Evolutionary conservation across 2,113 vertebrate genomes (phyloP).

Genomic region (Misgurnus mizolepis): DNA sequence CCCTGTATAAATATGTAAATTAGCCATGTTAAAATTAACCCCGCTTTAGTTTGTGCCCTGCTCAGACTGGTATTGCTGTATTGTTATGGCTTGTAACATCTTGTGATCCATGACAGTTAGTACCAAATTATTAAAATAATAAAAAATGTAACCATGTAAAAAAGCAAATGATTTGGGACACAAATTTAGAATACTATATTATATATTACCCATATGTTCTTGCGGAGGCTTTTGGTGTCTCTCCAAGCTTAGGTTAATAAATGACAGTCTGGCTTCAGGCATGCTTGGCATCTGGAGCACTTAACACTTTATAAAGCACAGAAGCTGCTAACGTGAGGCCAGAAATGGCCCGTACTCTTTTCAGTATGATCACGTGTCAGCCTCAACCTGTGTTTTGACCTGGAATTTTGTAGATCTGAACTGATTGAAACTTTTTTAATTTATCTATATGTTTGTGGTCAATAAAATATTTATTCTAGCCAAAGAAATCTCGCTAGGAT

Average conservation of each 20-base stretch:
- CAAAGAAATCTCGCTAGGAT: background rate
- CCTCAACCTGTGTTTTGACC: background rate
- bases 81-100: no score
- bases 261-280: slow-evolving; percentile 63
- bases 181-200: no score
- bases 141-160: no score
- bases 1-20: no score
- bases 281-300: slow-evolving; percentile 67
- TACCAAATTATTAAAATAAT: no score
- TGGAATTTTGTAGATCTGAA: no score
- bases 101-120: no score
- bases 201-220: background rate
- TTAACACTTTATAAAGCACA: slow-evolving; percentile 39
- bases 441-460: background rate
- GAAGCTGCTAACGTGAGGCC: slow-evolving; percentile 20
- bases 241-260: slow-evolving; percentile 64
- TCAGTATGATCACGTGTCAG: background rate
- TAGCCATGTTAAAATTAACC: no score
- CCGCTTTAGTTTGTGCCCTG: no score
- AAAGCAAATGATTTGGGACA: no score
- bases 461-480: background rate
- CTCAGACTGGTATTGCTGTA: no score
- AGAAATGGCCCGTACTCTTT: background rate
- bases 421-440: background rate
- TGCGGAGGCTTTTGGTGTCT: slow-evolving; percentile 14